Evolutionary conservation across 1,140 invertebrate species (phyloP), one percentile per base, ranked within the genome.

Genomic region (Apocrypta bakeri): DNA sequence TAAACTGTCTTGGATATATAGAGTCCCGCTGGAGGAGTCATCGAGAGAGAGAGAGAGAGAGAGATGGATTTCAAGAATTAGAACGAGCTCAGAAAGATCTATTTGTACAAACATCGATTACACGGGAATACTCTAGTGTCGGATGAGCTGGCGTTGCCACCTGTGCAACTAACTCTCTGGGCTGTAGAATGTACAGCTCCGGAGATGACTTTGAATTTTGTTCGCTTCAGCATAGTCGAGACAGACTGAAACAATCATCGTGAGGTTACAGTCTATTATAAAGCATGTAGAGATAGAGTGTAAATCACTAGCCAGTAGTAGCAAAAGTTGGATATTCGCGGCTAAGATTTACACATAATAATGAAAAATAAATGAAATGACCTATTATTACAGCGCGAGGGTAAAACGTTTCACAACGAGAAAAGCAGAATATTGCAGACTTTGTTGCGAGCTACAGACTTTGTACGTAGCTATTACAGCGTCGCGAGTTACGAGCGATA

Each of bases 401-500:
- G 25, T 72, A 81, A 74, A 82, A 76, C 69, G 80, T 82, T 82
- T 82, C 63, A 61, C 80, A 82, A 82, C 71, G 81, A 82, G 74
- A 82, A 71, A 82, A 82, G 74, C 71, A 31, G 74, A 78, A 82
- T 82, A 82, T 77, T 77, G 81, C 81, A 29, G 74, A 77, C 74
- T 82, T 82, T 82, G 81, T 82, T 72, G 81, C 68, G 81, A 77
- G 64, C 75, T n/a, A n/a, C n/a, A n/a, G n/a, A n/a, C n/a, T n/a
- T n/a, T n/a, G 75, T 66, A 78, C 75, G 68, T 61, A 25, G 61
- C 81, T 79, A 81, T 84, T 81, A 84, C 68, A 75, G 79, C 83
- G 73, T 83, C 64, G 79, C 74, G 48, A 84, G 84, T 82, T 85
- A 82, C 75, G 84, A 86, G 83, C 79, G 73, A 83, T 83, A 78